Percentiles rank a stretch among this genome's conserved stretches.
phyloP scores from a whole-genome alignment of 2,797 vertebrate species.

The Harpagifer antarcticus region DNA sequence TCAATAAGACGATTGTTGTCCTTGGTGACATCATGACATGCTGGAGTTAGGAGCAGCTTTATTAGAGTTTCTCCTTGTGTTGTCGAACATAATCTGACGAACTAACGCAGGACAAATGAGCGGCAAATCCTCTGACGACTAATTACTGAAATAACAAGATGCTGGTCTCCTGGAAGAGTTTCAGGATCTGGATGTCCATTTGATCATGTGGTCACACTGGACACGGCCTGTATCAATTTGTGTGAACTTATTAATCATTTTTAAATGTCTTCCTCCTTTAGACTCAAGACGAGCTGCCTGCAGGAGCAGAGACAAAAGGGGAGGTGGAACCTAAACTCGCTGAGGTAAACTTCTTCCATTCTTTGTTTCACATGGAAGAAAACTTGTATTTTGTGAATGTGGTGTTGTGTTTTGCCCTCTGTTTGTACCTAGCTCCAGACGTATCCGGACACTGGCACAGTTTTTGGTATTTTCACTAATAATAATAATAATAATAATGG shows the following conservation, averaged over 20 bases:
- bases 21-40: conserved; percentile 2
- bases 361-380: not conserved
- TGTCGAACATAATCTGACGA: conserved; percentile 26
- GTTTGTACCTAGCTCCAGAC: conserved; percentile 11
- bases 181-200: conserved; percentile 10
- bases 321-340: conserved; percentile 51
- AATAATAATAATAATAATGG: too few species aligned
- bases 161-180: not conserved
- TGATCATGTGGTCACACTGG: not conserved
- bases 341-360: conserved; percentile 69
- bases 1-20: conserved; percentile 26
- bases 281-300: conserved; percentile 68
- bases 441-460: not conserved
- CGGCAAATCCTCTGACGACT: conserved; percentile 17
- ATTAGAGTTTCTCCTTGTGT: conserved; percentile 14
- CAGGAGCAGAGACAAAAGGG: conserved; percentile 50
- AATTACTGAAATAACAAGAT: conserved; percentile 4
- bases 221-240: not conserved
- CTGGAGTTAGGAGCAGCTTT: conserved; percentile 4
- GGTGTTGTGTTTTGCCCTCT: conserved; percentile 7
- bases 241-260: conserved; percentile 44
- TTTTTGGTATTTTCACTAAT: not conserved
- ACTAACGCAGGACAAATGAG: conserved; percentile 29
- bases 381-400: not conserved
- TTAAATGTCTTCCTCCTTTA: conserved; percentile 68